Conservation (phyloP, 35 echinoderm and acorn worm species). For the Acanthaster planci region DNA sequence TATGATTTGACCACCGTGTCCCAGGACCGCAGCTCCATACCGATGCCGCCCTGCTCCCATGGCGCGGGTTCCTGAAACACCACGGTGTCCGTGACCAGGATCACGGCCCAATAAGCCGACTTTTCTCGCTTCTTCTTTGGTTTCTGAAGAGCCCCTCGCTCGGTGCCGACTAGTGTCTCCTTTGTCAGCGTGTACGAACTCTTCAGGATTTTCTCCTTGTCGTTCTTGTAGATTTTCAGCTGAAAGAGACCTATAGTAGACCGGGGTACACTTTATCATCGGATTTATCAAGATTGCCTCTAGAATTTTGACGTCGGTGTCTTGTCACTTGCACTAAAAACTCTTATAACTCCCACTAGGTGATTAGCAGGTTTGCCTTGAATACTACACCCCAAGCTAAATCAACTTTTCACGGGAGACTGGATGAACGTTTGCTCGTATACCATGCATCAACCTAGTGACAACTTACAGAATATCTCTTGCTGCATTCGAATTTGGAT, state of each 20-base stretch:
- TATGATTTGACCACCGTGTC: conserved; percentile 50
- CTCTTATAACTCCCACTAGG: neutral
- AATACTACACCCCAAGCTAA: too few relatives aligned
- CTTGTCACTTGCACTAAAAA: neutral
- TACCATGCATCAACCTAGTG: too few relatives aligned
- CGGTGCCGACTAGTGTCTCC: conserved; percentile 45
- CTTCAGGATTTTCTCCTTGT: conserved; percentile 52
- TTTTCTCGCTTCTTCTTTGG: neutral
- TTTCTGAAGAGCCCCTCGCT: conserved; percentile 34
- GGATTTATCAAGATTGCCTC: neutral
- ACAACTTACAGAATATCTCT: too few relatives aligned
- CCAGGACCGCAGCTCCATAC: conserved; percentile 42
- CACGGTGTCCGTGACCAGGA: conserved; percentile 43
- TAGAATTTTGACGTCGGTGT: neutral
- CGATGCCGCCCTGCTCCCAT: conserved; percentile 30
- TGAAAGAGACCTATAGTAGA: conserved; percentile 34
- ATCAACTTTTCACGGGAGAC: too few relatives aligned
- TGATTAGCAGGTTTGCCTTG: neutral
- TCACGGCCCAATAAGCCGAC: conserved; percentile 51
- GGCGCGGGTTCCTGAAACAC: conserved; percentile 46
- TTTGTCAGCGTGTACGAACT: conserved; percentile 37
- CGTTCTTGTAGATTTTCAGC: conserved; percentile 58
- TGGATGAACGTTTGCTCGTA: too few relatives aligned
- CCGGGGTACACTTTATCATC: too few relatives aligned
- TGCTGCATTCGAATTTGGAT: too few relatives aligned